Base-by-base conservation (phyloP, 2,888 invertebrate genomes). In the Volucella zonaria region DNA sequence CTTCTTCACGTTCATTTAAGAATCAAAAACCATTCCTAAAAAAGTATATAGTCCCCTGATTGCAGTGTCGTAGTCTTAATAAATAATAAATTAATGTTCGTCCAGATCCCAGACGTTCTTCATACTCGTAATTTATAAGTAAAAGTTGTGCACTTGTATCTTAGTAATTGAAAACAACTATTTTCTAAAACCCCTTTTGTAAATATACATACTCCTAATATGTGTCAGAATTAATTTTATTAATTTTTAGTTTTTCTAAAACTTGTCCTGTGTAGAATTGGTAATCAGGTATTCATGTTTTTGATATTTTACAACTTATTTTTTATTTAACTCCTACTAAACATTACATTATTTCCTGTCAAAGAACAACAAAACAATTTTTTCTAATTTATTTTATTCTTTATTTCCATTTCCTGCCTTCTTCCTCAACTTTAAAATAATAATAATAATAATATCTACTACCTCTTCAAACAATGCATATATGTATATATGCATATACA, bases 361-460 rank as follows among this genome's bases (percentile, higher is more conserved):
- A 49, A 52, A 52, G 45, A 74, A 43, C 74, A 68, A 54, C 76
- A 68, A 68, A 47, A 49, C 49, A 23, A 31, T 68, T 78, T 75
- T 78, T 56, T 64, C 64, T 64, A 78, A 64, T 71, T 64, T 77
- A 42, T 66, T 58, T 76, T 49, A 54, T 70, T 77, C 68, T 78
- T 64, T 78, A 70, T 78, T 78, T 58, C 70, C 70, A 62, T 64
- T 62, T 58, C 70, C 78, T 49, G 64, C 38, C 51, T 70, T 59
- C 56, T 31, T 70, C 49, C 54, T 62, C 45, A 54, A 76, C 47
- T 64, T 40, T 68, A 52, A 40, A 51, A 52, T 11, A n/a, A 56
- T 15, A 49, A 59, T 49, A 75, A 15, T 14, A 14, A 47, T 49
- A 23, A 59, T 51, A 58, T 45, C 49, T 58, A 31, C 31, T 31